phyloP scores from a whole-genome alignment of 2,113 vertebrate genomes.

The Terrapene triunguis region DNA sequence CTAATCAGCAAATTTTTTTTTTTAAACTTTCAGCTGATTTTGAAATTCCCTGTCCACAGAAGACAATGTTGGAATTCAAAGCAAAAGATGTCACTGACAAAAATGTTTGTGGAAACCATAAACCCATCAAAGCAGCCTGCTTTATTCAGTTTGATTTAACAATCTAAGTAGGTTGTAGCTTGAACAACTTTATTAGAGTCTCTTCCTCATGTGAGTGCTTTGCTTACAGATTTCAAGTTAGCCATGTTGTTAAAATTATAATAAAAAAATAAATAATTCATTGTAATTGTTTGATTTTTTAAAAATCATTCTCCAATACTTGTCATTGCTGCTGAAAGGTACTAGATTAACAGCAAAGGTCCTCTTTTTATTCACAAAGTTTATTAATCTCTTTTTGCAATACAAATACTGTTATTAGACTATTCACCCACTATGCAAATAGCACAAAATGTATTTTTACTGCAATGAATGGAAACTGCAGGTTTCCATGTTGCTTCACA shows the following conservation, averaged over 20 bases:
- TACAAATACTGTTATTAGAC: not conserved
- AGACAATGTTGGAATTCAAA: constrained; percentile 44
- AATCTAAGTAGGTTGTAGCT: constrained; percentile 72
- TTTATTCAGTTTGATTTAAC: constrained; percentile 69
- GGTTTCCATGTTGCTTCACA: not conserved
- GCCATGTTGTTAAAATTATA: constrained; percentile 59
- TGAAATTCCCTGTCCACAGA: constrained; percentile 46
- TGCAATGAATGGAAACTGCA: not conserved
- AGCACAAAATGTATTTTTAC: not conserved
- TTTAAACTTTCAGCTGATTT: constrained; percentile 75
- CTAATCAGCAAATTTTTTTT: not conserved
- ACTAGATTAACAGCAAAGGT: not conserved
- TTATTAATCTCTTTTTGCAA: not conserved
- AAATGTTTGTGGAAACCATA: constrained; percentile 54
- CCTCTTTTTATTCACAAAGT: not conserved
- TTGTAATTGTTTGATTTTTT: constrained; percentile 1
- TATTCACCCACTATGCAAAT: not conserved
- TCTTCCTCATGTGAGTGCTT: constrained; percentile 70
- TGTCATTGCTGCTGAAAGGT: not conserved
- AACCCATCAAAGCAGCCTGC: constrained; percentile 49
- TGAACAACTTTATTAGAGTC: constrained; percentile 66
- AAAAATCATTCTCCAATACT: not conserved
- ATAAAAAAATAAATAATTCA: constrained; percentile 20
- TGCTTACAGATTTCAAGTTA: constrained; percentile 68
- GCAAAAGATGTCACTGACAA: constrained; percentile 31